phyloP scores from a whole-genome alignment of 2,113 vertebrate species.

The Lamprotornis superbus region DNA sequence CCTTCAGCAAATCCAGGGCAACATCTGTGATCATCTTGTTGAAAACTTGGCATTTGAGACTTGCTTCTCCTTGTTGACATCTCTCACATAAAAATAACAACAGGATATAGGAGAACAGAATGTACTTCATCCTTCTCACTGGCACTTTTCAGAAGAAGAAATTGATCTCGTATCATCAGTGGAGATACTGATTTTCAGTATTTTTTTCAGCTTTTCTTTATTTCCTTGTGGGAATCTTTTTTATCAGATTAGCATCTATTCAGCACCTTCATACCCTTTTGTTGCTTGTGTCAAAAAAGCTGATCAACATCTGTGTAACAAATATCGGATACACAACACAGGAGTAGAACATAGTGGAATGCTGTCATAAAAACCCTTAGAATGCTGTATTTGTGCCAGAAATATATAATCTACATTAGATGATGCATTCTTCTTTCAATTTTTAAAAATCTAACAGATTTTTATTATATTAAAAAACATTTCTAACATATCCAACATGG shows the following conservation, averaged over 20 bases:
- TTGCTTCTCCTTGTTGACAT: not conserved
- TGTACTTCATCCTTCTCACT: not conserved
- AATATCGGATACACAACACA: not conserved
- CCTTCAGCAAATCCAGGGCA: not conserved
- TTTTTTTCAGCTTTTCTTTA: not conserved
- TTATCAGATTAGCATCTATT: not conserved
- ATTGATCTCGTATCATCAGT: not conserved
- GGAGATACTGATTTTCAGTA: not conserved
- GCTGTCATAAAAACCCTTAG: not conserved
- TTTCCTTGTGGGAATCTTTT: not conserved
- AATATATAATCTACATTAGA: not conserved
- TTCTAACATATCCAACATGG: not conserved
- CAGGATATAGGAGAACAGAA: not conserved
- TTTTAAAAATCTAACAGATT: not conserved
- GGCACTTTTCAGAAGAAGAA: not conserved
- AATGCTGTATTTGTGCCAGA: not conserved
- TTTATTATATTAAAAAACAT: not conserved
- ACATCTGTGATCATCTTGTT: not conserved
- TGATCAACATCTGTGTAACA: not conserved
- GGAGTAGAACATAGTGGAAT: not conserved
- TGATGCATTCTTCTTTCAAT: not conserved
- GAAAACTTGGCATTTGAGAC: not conserved
- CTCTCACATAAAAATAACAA: not conserved
- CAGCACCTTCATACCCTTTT: not conserved
- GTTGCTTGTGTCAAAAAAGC: not conserved